Percentiles rank a stretch among this genome's conserved stretches.
Evolutionary conservation across 2,113 vertebrate species (phyloP).

Genomic region (Gymnarchus niloticus): DNA sequence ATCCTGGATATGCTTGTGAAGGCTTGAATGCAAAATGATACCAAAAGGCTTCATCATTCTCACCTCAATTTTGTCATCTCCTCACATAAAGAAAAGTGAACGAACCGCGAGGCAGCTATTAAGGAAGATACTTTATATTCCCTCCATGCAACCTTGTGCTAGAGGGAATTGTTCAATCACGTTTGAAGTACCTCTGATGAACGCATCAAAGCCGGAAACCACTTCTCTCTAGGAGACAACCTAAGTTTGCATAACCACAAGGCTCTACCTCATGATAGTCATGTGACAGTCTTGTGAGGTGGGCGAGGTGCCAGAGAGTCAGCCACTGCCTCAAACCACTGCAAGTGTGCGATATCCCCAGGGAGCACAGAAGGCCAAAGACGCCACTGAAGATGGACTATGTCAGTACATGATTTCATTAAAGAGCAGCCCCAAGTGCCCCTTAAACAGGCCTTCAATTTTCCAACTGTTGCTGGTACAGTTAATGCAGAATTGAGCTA

Average conservation of each 20-base stretch:
- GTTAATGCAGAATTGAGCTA: no score
- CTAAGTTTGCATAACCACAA: no score
- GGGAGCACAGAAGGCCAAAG: no score
- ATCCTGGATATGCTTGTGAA: background rate
- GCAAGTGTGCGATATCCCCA: no score
- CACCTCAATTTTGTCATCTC: background rate
- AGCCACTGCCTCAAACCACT: no score
- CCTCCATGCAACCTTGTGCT: background rate
- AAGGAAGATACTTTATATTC: background rate
- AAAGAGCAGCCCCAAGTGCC: background rate
- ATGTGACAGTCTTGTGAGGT: background rate
- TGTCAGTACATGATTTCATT: background rate
- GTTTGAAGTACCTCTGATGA: background rate
- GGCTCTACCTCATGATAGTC: background rate
- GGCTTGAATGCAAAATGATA: background rate
- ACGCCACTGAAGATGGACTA: background rate
- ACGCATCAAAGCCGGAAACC: no score
- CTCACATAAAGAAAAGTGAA: background rate
- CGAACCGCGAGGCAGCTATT: background rate
- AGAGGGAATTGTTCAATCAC: slow-evolving; percentile 14
- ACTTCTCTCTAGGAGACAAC: background rate
- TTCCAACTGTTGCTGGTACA: background rate
- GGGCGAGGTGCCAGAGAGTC: no score
- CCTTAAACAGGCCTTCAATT: background rate
- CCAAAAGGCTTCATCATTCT: background rate